A percentile compares a stretch with the other conserved stretches of the same genome.
Evolutionary conservation across 2,797 vertebrate genomes (phyloP).

Genomic region (Enteromius unitaeniatus): DNA sequence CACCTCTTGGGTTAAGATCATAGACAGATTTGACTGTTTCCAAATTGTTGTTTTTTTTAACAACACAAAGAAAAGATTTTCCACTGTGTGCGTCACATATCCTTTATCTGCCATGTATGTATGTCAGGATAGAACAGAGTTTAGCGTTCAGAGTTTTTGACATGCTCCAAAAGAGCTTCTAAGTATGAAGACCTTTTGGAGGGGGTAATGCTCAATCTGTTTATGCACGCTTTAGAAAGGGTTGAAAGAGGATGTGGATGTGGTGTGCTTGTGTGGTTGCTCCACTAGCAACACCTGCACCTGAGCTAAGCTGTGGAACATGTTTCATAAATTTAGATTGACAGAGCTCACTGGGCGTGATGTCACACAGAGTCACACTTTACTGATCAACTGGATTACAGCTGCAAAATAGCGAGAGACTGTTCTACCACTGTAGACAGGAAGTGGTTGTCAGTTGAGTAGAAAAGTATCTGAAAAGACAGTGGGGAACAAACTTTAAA

Average conservation of each 20-base stretch:
- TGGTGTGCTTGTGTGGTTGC: slow-evolving; percentile 73
- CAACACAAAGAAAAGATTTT: slow-evolving; percentile 35
- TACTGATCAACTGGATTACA: slow-evolving; percentile 49
- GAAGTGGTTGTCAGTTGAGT: slow-evolving; percentile 53
- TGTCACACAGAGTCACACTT: slow-evolving; percentile 42
- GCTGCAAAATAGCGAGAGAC: slow-evolving; percentile 45
- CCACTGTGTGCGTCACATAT: slow-evolving; percentile 28
- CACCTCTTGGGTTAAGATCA: neutral
- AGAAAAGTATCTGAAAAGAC: neutral
- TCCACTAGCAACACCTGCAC: slow-evolving; percentile 72
- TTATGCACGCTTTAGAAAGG: slow-evolving; percentile 11
- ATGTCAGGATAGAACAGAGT: slow-evolving; percentile 33
- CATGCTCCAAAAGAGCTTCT: neutral
- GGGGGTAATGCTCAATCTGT: slow-evolving; percentile 3
- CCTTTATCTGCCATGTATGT: slow-evolving; percentile 39
- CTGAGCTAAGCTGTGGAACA: slow-evolving; percentile 44
- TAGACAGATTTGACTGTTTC: neutral
- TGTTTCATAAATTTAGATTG: slow-evolving; percentile 64
- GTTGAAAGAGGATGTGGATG: slow-evolving; percentile 70
- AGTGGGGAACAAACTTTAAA: neutral
- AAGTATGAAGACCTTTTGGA: slow-evolving; percentile 28
- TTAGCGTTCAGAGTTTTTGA: neutral
- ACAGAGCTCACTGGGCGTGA: slow-evolving; percentile 60
- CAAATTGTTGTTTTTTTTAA: neutral
- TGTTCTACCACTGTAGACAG: slow-evolving; percentile 52